Evolutionary conservation across 2,797 vertebrate species (phyloP).

Genomic region (Gymnoscopelus microlampas): DNA sequence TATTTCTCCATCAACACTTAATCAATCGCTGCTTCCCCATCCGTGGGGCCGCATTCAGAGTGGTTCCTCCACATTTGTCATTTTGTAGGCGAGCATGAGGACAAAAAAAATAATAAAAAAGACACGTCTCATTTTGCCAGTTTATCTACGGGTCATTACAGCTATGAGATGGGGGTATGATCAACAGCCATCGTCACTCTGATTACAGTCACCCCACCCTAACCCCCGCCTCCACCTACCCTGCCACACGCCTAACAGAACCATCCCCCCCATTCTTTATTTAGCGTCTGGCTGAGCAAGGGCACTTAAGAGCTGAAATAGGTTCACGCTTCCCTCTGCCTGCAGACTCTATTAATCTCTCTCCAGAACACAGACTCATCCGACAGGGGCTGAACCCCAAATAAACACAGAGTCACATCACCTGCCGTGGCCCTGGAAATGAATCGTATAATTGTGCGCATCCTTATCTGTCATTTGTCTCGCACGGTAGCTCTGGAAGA

Average conservation of each 20-base stretch:
- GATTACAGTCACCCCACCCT: conserved; percentile 26
- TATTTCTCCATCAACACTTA: conserved; percentile 85
- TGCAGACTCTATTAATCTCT: conserved; percentile 75
- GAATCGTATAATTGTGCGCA: conserved; percentile 67
- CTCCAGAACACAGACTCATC: conserved; percentile 58
- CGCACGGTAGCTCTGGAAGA: conserved; percentile 32
- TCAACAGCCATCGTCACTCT: conserved; percentile 80
- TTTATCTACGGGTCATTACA: conserved; percentile 88
- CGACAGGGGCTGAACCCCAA: conserved; percentile 51
- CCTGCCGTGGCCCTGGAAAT: conserved; percentile 70
- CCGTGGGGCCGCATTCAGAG: conserved; percentile 78
- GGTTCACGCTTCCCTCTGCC: conserved; percentile 62
- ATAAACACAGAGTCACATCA: conserved; percentile 67
- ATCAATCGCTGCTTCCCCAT: conserved; percentile 82
- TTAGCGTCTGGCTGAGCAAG: conserved; percentile 67
- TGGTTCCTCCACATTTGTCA: conserved; percentile 81
- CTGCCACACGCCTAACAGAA: conserved; percentile 75
- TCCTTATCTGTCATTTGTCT: conserved; percentile 69
- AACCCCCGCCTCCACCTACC: conserved; percentile 38
- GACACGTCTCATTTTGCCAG: conserved; percentile 80
- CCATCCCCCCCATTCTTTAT: conserved; percentile 64
- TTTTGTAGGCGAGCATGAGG: conserved; percentile 54
- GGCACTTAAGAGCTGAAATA: conserved; percentile 71
- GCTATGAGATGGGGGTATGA: conserved; percentile 76
- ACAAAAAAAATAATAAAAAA: conserved; percentile 64